Evolutionary conservation across 2,888 invertebrate species (phyloP).

Genomic region (Stenurella melanura): DNA sequence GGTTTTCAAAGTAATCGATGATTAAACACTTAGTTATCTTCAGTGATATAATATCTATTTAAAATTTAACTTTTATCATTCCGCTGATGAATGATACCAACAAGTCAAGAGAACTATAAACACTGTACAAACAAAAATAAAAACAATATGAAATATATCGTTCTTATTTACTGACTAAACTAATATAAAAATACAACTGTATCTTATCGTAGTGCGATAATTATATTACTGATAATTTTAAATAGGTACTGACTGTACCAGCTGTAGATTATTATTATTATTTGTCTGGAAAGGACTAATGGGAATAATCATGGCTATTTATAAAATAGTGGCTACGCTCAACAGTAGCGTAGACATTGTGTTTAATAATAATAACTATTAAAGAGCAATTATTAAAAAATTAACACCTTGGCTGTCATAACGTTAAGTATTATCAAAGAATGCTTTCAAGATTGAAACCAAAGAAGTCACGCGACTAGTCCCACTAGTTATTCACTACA

Average conservation of each 20-base stretch:
- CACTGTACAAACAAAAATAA: constrained; percentile 45
- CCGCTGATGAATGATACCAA: constrained; percentile 40
- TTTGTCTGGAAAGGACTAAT: constrained; percentile 12
- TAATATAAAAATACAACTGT: constrained; percentile 60
- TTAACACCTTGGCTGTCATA: no score
- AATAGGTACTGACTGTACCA: constrained; percentile 42
- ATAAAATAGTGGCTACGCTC: background rate
- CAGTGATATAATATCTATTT: background rate
- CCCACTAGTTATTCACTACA: no score
- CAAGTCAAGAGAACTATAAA: constrained; percentile 61
- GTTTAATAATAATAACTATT: background rate
- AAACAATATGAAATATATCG: constrained; percentile 51
- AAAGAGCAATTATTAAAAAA: no score
- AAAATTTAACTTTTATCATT: constrained; percentile 28
- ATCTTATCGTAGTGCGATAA: constrained; percentile 54
- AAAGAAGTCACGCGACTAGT: no score
- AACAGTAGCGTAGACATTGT: background rate
- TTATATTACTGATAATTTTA: constrained; percentile 48
- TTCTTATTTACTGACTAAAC: constrained; percentile 61
- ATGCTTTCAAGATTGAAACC: no score
- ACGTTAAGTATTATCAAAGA: no score
- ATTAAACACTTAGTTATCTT: background rate
- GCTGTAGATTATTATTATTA: constrained; percentile 15
- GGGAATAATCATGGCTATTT: constrained; percentile 30
- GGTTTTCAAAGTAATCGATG: background rate